phyloP scores from a whole-genome alignment of 2,888 invertebrate species.

The Euspilapteryx auroguttella region DNA sequence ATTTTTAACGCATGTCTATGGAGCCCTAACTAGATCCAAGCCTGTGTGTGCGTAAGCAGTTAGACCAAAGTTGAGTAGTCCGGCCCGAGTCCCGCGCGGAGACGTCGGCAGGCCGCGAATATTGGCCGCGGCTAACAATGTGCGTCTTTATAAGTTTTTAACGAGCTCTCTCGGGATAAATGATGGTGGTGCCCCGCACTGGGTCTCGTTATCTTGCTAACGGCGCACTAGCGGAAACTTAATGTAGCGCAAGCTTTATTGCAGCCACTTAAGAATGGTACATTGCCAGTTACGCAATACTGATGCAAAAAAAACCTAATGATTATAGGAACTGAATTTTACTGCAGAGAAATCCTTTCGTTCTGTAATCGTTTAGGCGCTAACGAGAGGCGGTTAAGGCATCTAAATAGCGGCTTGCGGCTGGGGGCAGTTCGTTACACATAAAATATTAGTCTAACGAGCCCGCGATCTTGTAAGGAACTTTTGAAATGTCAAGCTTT shows the following conservation, averaged over 20 bases:
- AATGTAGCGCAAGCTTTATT: slow-evolving; percentile 59
- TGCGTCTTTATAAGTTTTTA: slow-evolving; percentile 63
- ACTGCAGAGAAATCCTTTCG: too few relatives aligned
- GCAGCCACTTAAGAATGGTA: slow-evolving; percentile 46
- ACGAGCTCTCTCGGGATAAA: slow-evolving; percentile 60
- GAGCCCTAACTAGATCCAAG: too few relatives aligned
- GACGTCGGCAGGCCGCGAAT: slow-evolving; percentile 39
- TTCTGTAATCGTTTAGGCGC: slow-evolving; percentile 11
- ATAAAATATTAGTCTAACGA: too few relatives aligned
- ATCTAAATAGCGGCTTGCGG: slow-evolving; percentile 8
- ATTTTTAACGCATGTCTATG: too few relatives aligned
- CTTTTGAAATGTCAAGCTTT: too few relatives aligned
- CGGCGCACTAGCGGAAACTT: slow-evolving; percentile 55
- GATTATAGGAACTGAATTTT: too few relatives aligned
- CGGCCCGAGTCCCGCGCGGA: too few relatives aligned
- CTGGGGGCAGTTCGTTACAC: slow-evolving; percentile 12
- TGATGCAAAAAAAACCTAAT: too few relatives aligned
- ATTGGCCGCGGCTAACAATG: slow-evolving; percentile 58
- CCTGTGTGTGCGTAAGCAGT: too few relatives aligned
- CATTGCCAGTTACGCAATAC: slow-evolving; percentile 18
- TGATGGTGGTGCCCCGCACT: slow-evolving; percentile 53
- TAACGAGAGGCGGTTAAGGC: slow-evolving; percentile 10
- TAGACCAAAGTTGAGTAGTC: too few relatives aligned
- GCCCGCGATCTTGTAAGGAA: too few relatives aligned
- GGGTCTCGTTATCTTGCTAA: slow-evolving; percentile 59